Evolutionary conservation across 2,888 invertebrate species (phyloP).

Genomic region (Seira sanloemensis): DNA sequence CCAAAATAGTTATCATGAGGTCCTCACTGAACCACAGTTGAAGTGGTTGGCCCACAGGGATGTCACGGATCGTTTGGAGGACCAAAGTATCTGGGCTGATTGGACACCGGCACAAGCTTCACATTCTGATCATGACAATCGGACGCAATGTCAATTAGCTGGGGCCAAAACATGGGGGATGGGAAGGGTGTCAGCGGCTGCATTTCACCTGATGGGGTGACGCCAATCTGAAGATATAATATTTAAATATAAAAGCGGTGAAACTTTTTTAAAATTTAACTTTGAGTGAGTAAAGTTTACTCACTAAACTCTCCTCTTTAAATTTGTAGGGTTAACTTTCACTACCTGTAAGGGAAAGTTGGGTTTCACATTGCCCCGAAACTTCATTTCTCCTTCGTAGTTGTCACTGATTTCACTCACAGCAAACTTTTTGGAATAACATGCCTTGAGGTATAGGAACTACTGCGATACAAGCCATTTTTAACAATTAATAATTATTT

Average conservation of each 20-base stretch:
- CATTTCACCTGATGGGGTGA: conserved; percentile 68
- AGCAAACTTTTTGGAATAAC: conserved; percentile 46
- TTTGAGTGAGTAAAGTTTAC: neutral
- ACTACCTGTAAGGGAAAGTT: conserved; percentile 63
- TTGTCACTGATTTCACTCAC: conserved; percentile 24
- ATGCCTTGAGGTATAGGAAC: conserved; percentile 69
- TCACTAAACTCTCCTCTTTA: neutral
- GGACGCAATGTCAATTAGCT: conserved; percentile 78
- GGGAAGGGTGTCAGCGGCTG: conserved; percentile 27
- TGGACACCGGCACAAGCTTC: conserved; percentile 76
- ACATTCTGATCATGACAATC: conserved; percentile 83
- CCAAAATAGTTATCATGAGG: conserved; percentile 81
- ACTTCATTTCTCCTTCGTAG: neutral
- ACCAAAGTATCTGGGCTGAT: conserved; percentile 73
- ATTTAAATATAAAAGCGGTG: neutral
- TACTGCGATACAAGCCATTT: conserved; percentile 59
- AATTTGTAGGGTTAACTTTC: neutral
- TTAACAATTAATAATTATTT: too few species aligned
- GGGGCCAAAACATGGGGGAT: conserved; percentile 68
- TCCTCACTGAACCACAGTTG: conserved; percentile 90
- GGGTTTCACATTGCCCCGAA: conserved; percentile 56
- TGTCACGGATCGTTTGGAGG: conserved; percentile 77
- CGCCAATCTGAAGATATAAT: conserved; percentile 60
- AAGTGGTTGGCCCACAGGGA: conserved; percentile 83
- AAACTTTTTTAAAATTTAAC: too few species aligned